Evolutionary conservation across 1,140 invertebrate genomes (phyloP).

Genomic region (Pentalonia nigronervosa): DNA sequence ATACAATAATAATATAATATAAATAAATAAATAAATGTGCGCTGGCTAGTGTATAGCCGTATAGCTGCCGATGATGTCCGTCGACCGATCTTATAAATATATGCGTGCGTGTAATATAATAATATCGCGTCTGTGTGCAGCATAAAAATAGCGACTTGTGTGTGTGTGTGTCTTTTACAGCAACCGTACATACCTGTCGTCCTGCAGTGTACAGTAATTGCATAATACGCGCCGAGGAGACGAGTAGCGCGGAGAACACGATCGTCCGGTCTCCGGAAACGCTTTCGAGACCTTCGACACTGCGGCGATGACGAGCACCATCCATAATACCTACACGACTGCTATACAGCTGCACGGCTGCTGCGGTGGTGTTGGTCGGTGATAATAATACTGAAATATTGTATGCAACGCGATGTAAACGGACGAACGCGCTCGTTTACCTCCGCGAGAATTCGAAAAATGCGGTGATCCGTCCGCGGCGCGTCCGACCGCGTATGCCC

Average conservation of each 20-base stretch:
- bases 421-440: not conserved
- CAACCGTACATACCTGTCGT: not conserved
- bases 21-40: not conserved
- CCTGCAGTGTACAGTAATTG: not conserved
- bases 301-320: too few species aligned
- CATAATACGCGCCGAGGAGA: not conserved
- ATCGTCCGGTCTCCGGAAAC: not conserved
- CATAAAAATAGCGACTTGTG: too few species aligned
- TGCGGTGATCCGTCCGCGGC: not conserved
- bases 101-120: not conserved
- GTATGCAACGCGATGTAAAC: too few species aligned
- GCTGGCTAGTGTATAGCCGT: not conserved
- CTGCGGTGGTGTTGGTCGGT: too few species aligned
- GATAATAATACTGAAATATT: too few species aligned
- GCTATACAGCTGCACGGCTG: not conserved
- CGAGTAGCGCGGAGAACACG: not conserved
- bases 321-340: too few species aligned
- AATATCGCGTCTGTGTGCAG: not conserved
- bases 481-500: not conserved
- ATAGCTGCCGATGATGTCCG: conserved; percentile 1
- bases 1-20: conserved; percentile 3
- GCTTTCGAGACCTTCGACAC: not conserved
- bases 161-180: not conserved
- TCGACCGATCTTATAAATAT: conserved; percentile 2
- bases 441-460: not conserved